These are phyloP conservation scores for Coilia nasus DNA, from an alignment of 2,797 vertebrate species.

Conservation along the genomic window DNA sequence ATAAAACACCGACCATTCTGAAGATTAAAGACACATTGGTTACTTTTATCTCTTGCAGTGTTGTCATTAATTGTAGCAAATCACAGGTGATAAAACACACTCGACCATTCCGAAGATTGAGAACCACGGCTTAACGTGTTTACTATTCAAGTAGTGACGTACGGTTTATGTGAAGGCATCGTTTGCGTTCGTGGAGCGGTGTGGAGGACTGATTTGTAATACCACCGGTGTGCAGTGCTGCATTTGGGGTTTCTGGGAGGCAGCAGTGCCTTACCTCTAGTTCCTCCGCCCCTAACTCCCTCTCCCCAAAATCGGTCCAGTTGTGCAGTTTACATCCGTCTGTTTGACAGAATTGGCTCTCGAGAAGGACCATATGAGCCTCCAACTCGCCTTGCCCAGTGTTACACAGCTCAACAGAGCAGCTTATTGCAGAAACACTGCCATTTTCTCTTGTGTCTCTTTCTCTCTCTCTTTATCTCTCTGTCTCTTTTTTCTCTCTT, in stretches of 20 bases:
- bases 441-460: background rate
- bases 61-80: background rate
- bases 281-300: background rate
- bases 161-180: too few species aligned
- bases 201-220: background rate
- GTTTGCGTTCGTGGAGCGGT: too few species aligned
- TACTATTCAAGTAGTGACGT: too few species aligned
- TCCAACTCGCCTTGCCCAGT: background rate
- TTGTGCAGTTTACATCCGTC: background rate
- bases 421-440: background rate
- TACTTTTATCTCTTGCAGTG: background rate
- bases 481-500: background rate
- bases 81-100: background rate
- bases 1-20: background rate
- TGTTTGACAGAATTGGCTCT: background rate
- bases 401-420: background rate
- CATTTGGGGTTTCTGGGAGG: background rate
- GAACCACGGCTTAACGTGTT: too few species aligned
- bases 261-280: background rate
- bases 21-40: too few species aligned
- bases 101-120: background rate
- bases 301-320: background rate
- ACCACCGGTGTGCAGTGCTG: background rate
- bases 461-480: background rate
- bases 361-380: background rate